Conservation (phyloP, 2,888 invertebrate species). For the Ormyrus thymus region DNA sequence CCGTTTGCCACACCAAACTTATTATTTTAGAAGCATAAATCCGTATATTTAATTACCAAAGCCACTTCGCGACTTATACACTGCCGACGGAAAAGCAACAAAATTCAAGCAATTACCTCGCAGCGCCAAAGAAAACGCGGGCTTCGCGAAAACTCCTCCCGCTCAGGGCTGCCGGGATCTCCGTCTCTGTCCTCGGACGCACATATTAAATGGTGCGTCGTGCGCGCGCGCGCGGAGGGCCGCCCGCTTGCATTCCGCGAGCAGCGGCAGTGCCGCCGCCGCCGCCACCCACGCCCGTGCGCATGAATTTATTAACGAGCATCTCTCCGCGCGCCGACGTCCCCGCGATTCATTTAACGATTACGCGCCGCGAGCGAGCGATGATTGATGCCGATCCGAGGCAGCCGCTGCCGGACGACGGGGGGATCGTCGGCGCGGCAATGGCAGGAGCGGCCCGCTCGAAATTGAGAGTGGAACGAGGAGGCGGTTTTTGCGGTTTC, state of each 20-base stretch:
- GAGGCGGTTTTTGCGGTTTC: neutral
- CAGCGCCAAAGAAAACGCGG: too few species aligned
- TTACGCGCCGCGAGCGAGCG: constrained; percentile 44
- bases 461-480: constrained; percentile 15
- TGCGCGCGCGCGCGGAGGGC: constrained; percentile 21
- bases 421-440: too few species aligned
- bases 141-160: too few species aligned
- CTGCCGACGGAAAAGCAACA: too few species aligned
- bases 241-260: too few species aligned
- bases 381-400: constrained; percentile 56
- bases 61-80: too few species aligned
- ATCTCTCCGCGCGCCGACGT: constrained; percentile 27
- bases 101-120: too few species aligned
- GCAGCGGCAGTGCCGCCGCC: neutral
- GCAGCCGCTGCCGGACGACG: neutral
- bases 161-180: neutral
- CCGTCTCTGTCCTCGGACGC: constrained; percentile 18
- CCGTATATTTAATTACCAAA: too few species aligned
- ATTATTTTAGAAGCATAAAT: too few species aligned
- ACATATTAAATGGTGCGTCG: constrained; percentile 36
- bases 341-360: constrained; percentile 56
- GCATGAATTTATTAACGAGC: constrained; percentile 55
- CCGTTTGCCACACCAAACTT: neutral
- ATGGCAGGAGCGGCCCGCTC: neutral
- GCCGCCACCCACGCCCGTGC: constrained; percentile 38